Evolutionary conservation across 2,113 vertebrate species (phyloP).

Genomic region (Nycticebus coucang): DNA sequence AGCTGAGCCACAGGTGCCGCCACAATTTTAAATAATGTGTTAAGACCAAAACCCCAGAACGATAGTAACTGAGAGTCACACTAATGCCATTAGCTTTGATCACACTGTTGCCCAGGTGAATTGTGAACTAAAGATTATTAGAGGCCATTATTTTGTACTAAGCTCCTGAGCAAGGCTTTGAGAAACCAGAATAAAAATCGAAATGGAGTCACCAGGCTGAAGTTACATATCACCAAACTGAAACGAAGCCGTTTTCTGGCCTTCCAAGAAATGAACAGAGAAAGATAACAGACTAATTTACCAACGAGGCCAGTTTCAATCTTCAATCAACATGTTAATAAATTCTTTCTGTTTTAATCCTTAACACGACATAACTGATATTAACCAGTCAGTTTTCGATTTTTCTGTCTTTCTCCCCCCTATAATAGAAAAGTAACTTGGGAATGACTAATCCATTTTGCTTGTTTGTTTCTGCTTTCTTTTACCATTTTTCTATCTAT

Average conservation of each 20-base stretch:
- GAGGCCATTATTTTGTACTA: neutral
- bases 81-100: neutral
- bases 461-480: neutral
- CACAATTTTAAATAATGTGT: neutral
- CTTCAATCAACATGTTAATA: neutral
- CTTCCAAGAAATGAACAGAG: neutral
- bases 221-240: neutral
- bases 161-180: neutral
- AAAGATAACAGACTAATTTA: neutral
- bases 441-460: neutral
- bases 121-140: neutral
- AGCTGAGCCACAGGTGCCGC: too few relatives aligned
- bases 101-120: neutral
- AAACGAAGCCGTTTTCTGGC: neutral
- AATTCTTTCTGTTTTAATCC: neutral
- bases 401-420: neutral
- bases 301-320: neutral
- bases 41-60: neutral
- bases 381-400: neutral
- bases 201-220: neutral
- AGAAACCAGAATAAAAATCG: neutral
- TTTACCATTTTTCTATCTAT: neutral
- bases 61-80: neutral
- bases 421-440: neutral
- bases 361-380: neutral